Base-by-base conservation (phyloP, 2,113 vertebrate genomes). In the Oryzias woworae region DNA sequence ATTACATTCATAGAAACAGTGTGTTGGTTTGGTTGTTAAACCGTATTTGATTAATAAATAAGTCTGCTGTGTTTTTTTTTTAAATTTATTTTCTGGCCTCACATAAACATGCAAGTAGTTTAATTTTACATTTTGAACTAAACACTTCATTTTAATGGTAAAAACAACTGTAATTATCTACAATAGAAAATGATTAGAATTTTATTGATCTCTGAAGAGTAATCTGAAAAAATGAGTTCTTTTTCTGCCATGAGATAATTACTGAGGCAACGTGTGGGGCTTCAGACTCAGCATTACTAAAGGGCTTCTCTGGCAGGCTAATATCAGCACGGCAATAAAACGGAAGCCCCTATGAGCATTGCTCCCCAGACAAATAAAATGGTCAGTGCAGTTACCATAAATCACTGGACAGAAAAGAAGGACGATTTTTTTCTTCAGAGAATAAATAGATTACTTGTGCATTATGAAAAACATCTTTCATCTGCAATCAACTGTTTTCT, bases 241-340 rank as follows among this genome's bases (percentile, higher is more conserved):
- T 36, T 12, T 69, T 54, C 41, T 70, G 2, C 69, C 53, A 46
- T 52, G 44, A 60, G 28, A 14, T 53, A 54, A 62, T 58, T 69
- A 49, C 53, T 53, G 36, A 50, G 22, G 44, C 15, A n/a, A 16
- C 24, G 6, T 45, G n/a, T 54, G n/a, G 12, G 17, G 46, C 46
- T 54, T 43, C 50, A 72, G 4, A 36, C 15, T 6, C 36, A 7
- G 43, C 5, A 6, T 26, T 18, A 51, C 49, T 58, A 46, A 53
- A 36, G 50, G 14, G 45, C 24, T n/a, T 8, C 17, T 71, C 3
- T 24, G 50, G n/a, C 13, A 16, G 62, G 51, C 58, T 81, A 17
- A 56, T 72, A 41, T 55, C 51, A 31, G 2, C 43, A 31, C 22
- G 41, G 58, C 23, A 17, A 45, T 63, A 14, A 66, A 60, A 46